These are phyloP conservation scores for Whitmania pigra DNA, from an alignment of 1,140 invertebrate genomes.

Conservation along the genomic window DNA sequence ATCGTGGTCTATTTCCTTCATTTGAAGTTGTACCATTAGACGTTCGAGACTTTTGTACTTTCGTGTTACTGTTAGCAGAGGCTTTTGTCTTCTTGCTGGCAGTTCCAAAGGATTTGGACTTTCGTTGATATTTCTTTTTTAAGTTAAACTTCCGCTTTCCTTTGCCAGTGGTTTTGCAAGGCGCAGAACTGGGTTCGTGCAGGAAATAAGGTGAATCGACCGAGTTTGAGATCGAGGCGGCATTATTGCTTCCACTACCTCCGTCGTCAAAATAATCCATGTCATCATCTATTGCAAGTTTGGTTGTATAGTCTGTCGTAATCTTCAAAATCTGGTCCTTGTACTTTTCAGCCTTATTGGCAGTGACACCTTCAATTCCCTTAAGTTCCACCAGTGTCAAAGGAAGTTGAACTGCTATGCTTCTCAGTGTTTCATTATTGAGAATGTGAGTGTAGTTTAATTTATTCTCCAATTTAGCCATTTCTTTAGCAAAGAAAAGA, in stretches of 20 bases:
- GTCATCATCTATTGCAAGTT: conserved; percentile 5
- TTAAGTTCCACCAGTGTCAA: conserved; percentile 21
- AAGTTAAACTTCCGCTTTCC: background rate
- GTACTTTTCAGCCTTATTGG: conserved; percentile 20
- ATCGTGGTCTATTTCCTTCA: background rate
- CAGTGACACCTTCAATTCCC: conserved; percentile 20
- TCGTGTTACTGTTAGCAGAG: background rate
- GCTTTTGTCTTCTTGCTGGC: background rate
- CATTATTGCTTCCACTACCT: background rate
- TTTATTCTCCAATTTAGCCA: conserved; percentile 39
- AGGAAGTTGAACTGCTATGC: conserved; percentile 28
- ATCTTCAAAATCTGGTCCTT: conserved; percentile 17
- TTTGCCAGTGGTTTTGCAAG: background rate
- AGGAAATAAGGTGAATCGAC: conserved; percentile 13
- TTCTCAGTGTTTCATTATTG: conserved; percentile 55
- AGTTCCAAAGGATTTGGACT: background rate
- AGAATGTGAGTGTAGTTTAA: conserved; percentile 50
- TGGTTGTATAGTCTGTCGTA: conserved; percentile 22
- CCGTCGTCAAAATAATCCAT: background rate
- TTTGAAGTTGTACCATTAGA: too few species aligned
- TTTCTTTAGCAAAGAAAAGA: conserved; percentile 35
- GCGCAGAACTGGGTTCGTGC: conserved; percentile 10
- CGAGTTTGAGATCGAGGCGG: too few species aligned
- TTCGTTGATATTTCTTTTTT: background rate
- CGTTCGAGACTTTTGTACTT: background rate